phyloP scores from a whole-genome alignment of 1,140 invertebrate genomes.

The Dryas iulia region DNA sequence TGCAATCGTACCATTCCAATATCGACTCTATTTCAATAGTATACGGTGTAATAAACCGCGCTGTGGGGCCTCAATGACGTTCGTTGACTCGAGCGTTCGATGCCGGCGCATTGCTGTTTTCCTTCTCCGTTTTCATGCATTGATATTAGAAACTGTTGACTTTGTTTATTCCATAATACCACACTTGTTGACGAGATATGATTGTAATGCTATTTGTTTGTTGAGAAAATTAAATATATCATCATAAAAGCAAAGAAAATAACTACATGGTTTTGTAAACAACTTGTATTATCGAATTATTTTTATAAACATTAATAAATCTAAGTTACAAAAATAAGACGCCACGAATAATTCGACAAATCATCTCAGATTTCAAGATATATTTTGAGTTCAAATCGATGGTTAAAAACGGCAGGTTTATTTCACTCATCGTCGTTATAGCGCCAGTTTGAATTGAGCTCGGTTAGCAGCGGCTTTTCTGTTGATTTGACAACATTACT shows the following conservation, averaged over 20 bases:
- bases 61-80: slow-evolving; percentile 70
- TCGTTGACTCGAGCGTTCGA: slow-evolving; percentile 79
- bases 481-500: not conserved
- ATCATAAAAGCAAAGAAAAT: not conserved
- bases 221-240: not conserved
- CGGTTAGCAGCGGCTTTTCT: slow-evolving; percentile 6
- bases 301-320: not conserved
- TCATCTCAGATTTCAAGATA: not conserved
- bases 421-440: slow-evolving; percentile 57
- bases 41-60: slow-evolving; percentile 44
- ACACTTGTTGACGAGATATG: slow-evolving; percentile 26
- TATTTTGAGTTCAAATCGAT: slow-evolving; percentile 12
- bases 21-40: slow-evolving; percentile 41
- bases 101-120: slow-evolving; percentile 78
- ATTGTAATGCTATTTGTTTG: slow-evolving; percentile 19
- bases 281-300: not conserved
- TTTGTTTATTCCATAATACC: slow-evolving; percentile 39
- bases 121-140: slow-evolving; percentile 79
- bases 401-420: slow-evolving; percentile 53
- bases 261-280: not conserved
- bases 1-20: slow-evolving; percentile 35
- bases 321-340: not conserved
- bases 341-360: not conserved
- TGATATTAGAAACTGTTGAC: slow-evolving; percentile 77
- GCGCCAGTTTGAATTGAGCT: slow-evolving; percentile 47